Percentiles rank a stretch among this genome's conserved stretches.
These are phyloP conservation scores for Meriones unguiculatus DNA, from an alignment of 2,113 vertebrate species.

Conservation along the genomic window DNA sequence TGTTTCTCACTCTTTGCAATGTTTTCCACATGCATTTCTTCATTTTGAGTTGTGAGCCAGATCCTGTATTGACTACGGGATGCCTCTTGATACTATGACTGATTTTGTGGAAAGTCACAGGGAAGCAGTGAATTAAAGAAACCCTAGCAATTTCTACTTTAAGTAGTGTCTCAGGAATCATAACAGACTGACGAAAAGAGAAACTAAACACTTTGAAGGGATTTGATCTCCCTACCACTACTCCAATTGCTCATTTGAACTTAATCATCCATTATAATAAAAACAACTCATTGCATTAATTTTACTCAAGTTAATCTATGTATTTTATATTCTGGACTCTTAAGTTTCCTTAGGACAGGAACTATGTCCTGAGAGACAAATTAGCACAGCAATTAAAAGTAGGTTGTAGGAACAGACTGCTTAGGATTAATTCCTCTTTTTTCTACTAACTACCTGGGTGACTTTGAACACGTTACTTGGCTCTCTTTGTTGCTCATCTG, in stretches of 20 bases:
- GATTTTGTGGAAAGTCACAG: not conserved
- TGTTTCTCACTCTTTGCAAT: not conserved
- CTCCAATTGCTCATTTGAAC: not conserved
- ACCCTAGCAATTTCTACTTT: not conserved
- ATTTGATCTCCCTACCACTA: not conserved
- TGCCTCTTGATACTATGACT: not conserved
- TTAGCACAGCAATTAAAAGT: not conserved
- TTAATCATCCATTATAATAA: constrained; percentile 1
- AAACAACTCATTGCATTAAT: not conserved
- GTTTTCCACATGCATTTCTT: not conserved
- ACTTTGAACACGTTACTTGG: not conserved
- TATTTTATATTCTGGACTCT: not conserved
- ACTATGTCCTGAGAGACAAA: not conserved
- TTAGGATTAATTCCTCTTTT: not conserved
- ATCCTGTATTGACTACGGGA: not conserved
- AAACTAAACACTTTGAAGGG: not conserved
- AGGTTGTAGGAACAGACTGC: not conserved
- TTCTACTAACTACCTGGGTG: not conserved
- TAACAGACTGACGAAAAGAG: not conserved
- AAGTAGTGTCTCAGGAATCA: not conserved
- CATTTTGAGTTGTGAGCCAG: not conserved
- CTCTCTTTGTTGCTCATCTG: not conserved
- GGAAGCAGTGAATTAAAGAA: not conserved
- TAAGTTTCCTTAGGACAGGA: constrained; percentile 16
- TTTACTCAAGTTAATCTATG: not conserved